Conservation (phyloP, 2,797 vertebrate species). For the Setipinna tenuifilis region DNA sequence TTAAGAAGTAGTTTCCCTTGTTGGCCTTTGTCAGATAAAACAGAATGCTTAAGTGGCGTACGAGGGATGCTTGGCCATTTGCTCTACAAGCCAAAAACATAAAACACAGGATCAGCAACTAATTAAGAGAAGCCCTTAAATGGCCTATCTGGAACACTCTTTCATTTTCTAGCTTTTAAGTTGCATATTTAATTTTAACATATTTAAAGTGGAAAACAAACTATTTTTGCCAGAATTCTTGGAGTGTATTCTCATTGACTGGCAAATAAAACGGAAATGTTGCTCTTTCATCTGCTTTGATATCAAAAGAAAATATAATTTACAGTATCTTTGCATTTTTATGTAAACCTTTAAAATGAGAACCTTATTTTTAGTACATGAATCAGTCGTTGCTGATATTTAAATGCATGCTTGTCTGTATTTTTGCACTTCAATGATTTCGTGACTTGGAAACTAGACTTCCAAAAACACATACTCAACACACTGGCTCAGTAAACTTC, state of each 20-base stretch:
- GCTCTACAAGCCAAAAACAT: conserved; percentile 64
- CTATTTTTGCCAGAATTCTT: background rate
- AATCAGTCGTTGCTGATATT: background rate
- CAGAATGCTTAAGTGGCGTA: conserved; percentile 66
- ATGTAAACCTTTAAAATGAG: background rate
- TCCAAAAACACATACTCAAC: too few relatives aligned
- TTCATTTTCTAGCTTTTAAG: conserved; percentile 27
- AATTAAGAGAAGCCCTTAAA: conserved; percentile 52
- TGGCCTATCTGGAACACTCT: conserved; percentile 39
- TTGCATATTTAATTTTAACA: conserved; percentile 31
- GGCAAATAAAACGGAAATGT: background rate
- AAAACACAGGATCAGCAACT: conserved; percentile 59
- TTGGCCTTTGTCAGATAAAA: conserved; percentile 69
- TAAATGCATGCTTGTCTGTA: background rate
- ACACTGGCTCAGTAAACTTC: too few relatives aligned
- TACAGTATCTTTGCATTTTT: background rate
- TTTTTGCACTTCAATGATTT: background rate
- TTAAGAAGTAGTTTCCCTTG: conserved; percentile 51
- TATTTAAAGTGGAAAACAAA: conserved; percentile 40
- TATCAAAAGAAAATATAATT: background rate
- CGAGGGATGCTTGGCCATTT: conserved; percentile 59
- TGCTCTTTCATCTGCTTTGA: background rate
- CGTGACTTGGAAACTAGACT: background rate
- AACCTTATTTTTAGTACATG: background rate
- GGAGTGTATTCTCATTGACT: background rate